phyloP scores from a whole-genome alignment of 2,797 vertebrate species.

The Falco peregrinus region DNA sequence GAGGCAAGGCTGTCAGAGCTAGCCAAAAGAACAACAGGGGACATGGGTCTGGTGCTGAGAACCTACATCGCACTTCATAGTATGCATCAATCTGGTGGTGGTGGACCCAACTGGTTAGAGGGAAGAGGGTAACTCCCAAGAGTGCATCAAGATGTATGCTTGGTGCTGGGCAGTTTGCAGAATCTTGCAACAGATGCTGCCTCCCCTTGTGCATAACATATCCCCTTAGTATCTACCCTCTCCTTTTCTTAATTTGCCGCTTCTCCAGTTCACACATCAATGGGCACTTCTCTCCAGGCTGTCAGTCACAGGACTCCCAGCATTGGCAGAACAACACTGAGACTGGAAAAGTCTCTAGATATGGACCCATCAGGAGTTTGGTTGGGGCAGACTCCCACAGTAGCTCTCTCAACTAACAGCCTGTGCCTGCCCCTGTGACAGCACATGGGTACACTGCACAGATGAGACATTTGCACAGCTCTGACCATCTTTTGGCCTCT shows the following conservation, averaged over 20 bases:
- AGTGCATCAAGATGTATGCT: neutral
- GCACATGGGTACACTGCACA: neutral
- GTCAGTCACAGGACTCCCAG: neutral
- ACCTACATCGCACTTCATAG: neutral
- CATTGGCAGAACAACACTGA: neutral
- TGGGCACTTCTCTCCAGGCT: neutral
- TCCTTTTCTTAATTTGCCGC: neutral
- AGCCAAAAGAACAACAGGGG: neutral
- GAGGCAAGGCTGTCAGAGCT: neutral
- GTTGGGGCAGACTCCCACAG: neutral
- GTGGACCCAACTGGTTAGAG: neutral
- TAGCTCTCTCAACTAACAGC: neutral
- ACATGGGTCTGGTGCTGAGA: neutral
- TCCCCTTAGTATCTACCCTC: neutral
- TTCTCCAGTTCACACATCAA: neutral
- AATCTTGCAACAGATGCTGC: neutral
- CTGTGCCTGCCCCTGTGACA: neutral
- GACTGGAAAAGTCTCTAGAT: neutral
- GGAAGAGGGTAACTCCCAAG: neutral
- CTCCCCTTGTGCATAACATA: neutral
- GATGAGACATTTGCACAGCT: neutral
- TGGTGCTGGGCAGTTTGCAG: neutral
- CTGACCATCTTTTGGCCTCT: neutral
- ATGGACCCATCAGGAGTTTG: neutral
- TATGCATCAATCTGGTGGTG: accelerated